A percentile compares a stretch with the other conserved stretches of the same genome.
These are phyloP conservation scores for Mythimna albipuncta DNA, from an alignment of 2,888 invertebrate species.

Conservation along the genomic window DNA sequence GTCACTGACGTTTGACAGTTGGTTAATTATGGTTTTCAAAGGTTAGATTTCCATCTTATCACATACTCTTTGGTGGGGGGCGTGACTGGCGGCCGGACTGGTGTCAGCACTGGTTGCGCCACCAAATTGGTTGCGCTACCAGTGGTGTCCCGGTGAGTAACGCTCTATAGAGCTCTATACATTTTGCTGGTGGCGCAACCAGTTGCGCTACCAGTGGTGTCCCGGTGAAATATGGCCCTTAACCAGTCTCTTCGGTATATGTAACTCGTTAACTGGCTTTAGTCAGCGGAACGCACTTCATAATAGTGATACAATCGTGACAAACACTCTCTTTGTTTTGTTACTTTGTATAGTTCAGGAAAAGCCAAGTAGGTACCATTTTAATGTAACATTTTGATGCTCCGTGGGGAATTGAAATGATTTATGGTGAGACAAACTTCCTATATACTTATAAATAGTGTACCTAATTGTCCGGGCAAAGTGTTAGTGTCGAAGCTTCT, in stretches of 20 bases:
- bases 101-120: too few species aligned
- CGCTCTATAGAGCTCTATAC: too few species aligned
- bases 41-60: too few species aligned
- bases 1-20: too few species aligned
- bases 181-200: too few species aligned
- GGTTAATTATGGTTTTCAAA: too few species aligned
- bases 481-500: neutral
- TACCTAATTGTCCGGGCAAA: neutral
- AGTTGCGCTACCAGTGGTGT: too few species aligned
- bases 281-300: slow-evolving; percentile 62
- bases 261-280: slow-evolving; percentile 65
- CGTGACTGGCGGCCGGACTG: too few species aligned
- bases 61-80: too few species aligned
- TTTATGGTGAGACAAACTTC: slow-evolving; percentile 29
- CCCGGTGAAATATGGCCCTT: too few species aligned
- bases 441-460: neutral
- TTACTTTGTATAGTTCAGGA: slow-evolving; percentile 65
- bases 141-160: too few species aligned
- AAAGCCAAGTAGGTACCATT: slow-evolving; percentile 21
- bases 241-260: slow-evolving; percentile 64
- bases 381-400: slow-evolving; percentile 36
- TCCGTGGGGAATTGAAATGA: slow-evolving; percentile 32
- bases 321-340: slow-evolving; percentile 68
- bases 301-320: slow-evolving; percentile 56
- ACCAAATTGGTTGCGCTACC: too few species aligned